Evolutionary conservation across 1,140 invertebrate genomes (phyloP), one percentile per base, ranked within the genome.

Genomic region (Papilio dardanus): DNA sequence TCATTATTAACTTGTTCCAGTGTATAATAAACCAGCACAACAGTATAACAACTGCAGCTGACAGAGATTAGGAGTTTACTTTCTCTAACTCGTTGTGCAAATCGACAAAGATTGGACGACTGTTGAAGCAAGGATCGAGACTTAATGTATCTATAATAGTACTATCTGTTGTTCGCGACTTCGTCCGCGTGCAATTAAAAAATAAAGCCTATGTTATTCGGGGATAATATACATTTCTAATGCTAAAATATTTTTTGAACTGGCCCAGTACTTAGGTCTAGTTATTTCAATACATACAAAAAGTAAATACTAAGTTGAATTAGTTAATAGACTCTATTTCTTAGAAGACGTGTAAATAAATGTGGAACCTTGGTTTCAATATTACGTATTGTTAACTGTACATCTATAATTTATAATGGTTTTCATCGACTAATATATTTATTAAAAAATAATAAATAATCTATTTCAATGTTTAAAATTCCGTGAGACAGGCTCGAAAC

Each of bases 81-180:
- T 62, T 62, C 54, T 62, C 54, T 62, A 5, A 24, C 3, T 14
- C 12, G 24, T 62, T 62, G 54, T 62, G 54, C 54, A 62, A 62
- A 62, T 62, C 54, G 54, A 62, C 24, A 62, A 62, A 10, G 21
- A 62, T 12, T 62, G 54, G 54, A 62, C 54, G 8, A 24, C 50
- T 62, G 16, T 62, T 62, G 50, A 24, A 24, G 50, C 21, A 62
- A 62, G 54, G 24, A 28, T n/a, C n/a, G n/a, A n/a, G n/a, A n/a
- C n/a, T n/a, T n/a, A n/a, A n/a, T n/a, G n/a, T n/a, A n/a, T n/a
- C n/a, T n/a, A n/a, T n/a, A n/a, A n/a, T n/a, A n/a, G n/a, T n/a
- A n/a, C n/a, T n/a, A n/a, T n/a, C n/a, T n/a, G n/a, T n/a, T n/a
- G n/a, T n/a, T n/a, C n/a, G n/a, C n/a, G n/a, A n/a, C n/a, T n/a